Conservation (phyloP, 2,797 vertebrate species). For the Chromis chromis region DNA sequence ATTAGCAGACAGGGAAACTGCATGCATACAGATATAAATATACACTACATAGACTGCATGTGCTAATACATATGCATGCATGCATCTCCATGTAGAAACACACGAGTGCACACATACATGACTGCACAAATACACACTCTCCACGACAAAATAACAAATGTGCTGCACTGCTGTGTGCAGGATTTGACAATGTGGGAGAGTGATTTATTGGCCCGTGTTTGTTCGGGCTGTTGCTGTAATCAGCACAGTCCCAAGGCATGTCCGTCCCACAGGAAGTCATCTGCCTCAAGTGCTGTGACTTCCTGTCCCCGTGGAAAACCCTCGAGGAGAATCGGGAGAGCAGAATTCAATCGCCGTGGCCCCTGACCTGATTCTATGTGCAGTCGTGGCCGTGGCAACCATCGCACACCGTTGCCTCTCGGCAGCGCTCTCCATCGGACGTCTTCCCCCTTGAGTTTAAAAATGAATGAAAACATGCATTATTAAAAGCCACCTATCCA, state of each 20-base stretch:
- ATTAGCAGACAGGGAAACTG: conserved; percentile 21
- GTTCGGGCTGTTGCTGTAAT: conserved; percentile 78
- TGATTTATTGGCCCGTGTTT: conserved; percentile 82
- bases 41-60: conserved; percentile 10
- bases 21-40: conserved; percentile 36
- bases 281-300: conserved; percentile 60
- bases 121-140: conserved; percentile 53
- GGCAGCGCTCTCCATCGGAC: conserved; percentile 20
- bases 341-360: conserved; percentile 37
- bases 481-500: conserved; percentile 78
- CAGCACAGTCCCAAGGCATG: conserved; percentile 75
- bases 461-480: conserved; percentile 81
- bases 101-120: conserved; percentile 34
- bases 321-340: background rate
- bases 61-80: conserved; percentile 62
- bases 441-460: conserved; percentile 60
- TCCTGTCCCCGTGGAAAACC: conserved; percentile 71
- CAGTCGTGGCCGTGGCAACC: conserved; percentile 1
- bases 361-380: conserved; percentile 65
- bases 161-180: conserved; percentile 74
- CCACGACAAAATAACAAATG: conserved; percentile 80
- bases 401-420: background rate
- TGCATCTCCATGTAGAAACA: conserved; percentile 33
- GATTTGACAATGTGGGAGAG: conserved; percentile 75
- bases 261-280: conserved; percentile 79